Conservation (phyloP, 2,888 invertebrate genomes). For the Timema cristinae region DNA sequence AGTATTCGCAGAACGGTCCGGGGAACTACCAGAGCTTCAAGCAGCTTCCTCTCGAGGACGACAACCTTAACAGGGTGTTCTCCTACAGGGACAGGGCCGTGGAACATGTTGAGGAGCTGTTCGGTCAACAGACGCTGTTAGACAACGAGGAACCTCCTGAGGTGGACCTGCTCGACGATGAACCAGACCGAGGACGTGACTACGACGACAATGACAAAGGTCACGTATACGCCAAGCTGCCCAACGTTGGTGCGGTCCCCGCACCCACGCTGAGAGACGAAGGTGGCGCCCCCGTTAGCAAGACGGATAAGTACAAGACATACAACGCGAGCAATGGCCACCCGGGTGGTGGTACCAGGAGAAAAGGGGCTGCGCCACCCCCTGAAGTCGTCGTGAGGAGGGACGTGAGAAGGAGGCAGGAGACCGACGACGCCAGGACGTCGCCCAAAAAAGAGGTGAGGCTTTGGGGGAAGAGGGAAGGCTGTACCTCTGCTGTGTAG, state of each 20-base stretch:
- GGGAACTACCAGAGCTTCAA: background rate
- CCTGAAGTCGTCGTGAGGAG: background rate
- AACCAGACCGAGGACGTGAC: slow-evolving; percentile 5
- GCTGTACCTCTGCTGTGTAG: too few relatives aligned
- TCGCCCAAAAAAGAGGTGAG: background rate
- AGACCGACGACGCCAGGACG: slow-evolving; percentile 12
- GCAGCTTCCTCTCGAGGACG: slow-evolving; percentile 1
- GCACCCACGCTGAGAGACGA: slow-evolving; percentile 26
- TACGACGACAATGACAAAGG: slow-evolving; percentile 21
- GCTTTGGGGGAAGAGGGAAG: too few relatives aligned
- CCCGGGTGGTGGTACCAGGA: background rate
- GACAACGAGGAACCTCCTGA: slow-evolving; percentile 21
- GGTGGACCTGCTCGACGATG: slow-evolving; percentile 13
- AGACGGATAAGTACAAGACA: slow-evolving; percentile 28
- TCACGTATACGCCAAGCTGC: slow-evolving; percentile 39
- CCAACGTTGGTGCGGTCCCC: slow-evolving; percentile 46
- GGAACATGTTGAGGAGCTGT: slow-evolving; percentile 4
- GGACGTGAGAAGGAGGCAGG: slow-evolving; percentile 14
- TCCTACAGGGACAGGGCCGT: background rate
- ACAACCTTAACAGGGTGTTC: slow-evolving; percentile 1
- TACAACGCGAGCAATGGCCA: slow-evolving; percentile 24
- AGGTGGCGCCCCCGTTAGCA: background rate
- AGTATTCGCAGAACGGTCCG: background rate
- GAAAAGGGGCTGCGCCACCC: background rate
- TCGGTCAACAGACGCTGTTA: background rate